Evolutionary conservation across 2,888 invertebrate species (phyloP).

Genomic region (Drosophila paracracens): DNA sequence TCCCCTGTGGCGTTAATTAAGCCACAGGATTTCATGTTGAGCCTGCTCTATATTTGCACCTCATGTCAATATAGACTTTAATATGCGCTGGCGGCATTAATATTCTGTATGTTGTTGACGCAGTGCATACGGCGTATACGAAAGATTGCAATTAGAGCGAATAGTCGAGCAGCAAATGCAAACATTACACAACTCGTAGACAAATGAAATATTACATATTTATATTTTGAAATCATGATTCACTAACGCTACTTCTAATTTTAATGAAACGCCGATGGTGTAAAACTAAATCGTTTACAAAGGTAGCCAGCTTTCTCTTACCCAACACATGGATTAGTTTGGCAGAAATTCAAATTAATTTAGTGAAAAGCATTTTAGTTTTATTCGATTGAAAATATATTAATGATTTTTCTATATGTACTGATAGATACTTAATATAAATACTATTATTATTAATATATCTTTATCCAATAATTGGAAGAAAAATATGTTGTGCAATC

Average conservation of each 20-base stretch:
- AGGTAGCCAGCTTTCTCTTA: neutral
- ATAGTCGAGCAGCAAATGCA: neutral
- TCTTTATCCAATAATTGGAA: neutral
- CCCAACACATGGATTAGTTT: neutral
- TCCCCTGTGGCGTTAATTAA: slow-evolving; percentile 40
- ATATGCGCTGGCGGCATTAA: slow-evolving; percentile 22
- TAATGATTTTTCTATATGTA: neutral
- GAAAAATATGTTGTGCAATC: no score
- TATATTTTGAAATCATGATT: neutral
- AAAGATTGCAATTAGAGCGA: slow-evolving; percentile 24
- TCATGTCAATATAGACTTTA: neutral
- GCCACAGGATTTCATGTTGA: slow-evolving; percentile 7
- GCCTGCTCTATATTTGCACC: slow-evolving; percentile 26
- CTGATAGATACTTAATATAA: neutral
- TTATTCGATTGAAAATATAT: neutral
- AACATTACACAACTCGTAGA: neutral
- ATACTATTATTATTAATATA: neutral
- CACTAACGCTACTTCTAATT: neutral
- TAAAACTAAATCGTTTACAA: neutral
- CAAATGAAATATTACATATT: neutral
- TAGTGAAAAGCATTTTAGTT: neutral
- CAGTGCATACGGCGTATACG: neutral
- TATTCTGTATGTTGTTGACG: slow-evolving; percentile 1
- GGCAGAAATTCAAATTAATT: neutral
- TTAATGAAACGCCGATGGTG: neutral